Conservation (phyloP, 1,140 invertebrate species). For the Formica selysi region DNA sequence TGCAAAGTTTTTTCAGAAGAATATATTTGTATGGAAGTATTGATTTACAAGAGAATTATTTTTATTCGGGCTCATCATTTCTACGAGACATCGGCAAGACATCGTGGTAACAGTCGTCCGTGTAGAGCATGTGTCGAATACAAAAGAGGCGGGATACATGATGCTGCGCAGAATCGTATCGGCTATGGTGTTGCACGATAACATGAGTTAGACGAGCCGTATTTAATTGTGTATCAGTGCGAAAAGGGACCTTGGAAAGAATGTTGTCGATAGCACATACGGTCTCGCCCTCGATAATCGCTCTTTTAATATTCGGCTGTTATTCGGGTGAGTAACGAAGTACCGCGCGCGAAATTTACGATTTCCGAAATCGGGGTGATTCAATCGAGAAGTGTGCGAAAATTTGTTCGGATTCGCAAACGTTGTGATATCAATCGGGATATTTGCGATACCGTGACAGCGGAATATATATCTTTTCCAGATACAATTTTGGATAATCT, state of each 20-base stretch:
- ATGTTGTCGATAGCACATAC: slow-evolving; percentile 61
- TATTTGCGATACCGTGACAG: background rate
- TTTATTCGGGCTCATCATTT: background rate
- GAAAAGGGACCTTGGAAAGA: slow-evolving; percentile 70
- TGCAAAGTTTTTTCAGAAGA: too few species aligned
- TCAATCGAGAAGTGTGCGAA: background rate
- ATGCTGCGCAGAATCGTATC: slow-evolving; percentile 73
- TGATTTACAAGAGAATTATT: background rate
- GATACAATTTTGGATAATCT: too few species aligned
- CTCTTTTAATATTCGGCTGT: slow-evolving; percentile 2
- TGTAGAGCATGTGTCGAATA: background rate
- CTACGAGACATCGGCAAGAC: background rate
- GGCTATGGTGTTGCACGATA: slow-evolving; percentile 47
- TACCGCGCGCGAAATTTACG: background rate
- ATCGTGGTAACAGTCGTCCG: background rate
- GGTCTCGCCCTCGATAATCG: slow-evolving; percentile 37
- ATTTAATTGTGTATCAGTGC: slow-evolving; percentile 74
- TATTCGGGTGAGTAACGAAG: slow-evolving; percentile 50
- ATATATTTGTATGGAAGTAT: too few species aligned
- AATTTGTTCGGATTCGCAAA: background rate
- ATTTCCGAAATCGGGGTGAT: background rate
- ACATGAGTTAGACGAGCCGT: slow-evolving; percentile 70
- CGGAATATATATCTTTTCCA: too few species aligned
- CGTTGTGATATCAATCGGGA: background rate
- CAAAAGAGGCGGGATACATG: slow-evolving; percentile 31